Percentiles rank a stretch among this genome's conserved stretches.
Conservation (phyloP, 2,797 vertebrate species). For the Mus spretus region DNA sequence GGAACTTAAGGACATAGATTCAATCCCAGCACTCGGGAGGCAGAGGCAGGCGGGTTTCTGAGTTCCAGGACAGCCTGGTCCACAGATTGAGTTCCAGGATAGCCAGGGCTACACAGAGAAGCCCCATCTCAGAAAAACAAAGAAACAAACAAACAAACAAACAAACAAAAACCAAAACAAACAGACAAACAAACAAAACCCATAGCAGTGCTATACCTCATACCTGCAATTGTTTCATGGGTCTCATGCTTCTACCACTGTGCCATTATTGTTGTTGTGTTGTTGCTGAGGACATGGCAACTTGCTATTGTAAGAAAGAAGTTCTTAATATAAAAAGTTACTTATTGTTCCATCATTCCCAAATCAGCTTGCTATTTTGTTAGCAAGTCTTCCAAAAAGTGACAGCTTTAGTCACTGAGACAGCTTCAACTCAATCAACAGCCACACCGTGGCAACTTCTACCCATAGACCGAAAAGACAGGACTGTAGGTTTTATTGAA, state of each 20-base stretch:
- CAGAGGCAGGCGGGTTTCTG: too few relatives aligned
- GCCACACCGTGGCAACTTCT: not conserved
- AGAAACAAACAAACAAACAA: too few relatives aligned
- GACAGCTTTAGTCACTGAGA: not conserved
- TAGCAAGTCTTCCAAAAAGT: conserved; percentile 24
- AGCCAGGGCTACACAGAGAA: too few relatives aligned
- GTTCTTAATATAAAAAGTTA: not conserved
- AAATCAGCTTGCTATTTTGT: not conserved
- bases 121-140: too few relatives aligned
- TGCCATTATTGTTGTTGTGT: not conserved
- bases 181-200: too few relatives aligned
- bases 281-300: not conserved
- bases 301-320: conserved; percentile 26
- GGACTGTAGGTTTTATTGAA: not conserved
- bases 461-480: not conserved
- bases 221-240: not conserved
- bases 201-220: not conserved
- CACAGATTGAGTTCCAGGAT: too few relatives aligned
- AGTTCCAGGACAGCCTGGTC: too few relatives aligned
- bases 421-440: not conserved
- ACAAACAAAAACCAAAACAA: too few relatives aligned
- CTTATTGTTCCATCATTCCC: conserved; percentile 26
- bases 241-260: not conserved
- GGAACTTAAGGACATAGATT: not conserved
- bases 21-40: not conserved